Base-by-base conservation (phyloP, 30 jellyfish, hydroid and myxozoan genomes). In the Turritopsis rubra region DNA sequence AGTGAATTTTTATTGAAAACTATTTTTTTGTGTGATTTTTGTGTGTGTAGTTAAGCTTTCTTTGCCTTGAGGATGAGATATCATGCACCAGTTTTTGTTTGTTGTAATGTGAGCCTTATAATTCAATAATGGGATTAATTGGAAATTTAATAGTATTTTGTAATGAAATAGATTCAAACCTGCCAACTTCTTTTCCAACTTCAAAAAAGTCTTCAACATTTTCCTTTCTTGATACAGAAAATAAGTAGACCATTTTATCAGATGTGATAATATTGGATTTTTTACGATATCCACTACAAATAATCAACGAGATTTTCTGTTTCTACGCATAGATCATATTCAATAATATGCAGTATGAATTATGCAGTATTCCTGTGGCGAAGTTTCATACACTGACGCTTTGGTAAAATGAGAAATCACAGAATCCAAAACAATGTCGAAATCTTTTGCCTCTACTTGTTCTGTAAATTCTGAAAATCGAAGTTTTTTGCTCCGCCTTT, bases 171-270 rank as follows among this genome's bases (percentile, higher is more conserved):
- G 9, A n/a, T 68, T 66, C 29, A n/a, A n/a, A 68, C 77, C 77
- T 68, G 16, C 77, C 77, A 19, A 68, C 77, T 27, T 68, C 77
- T 22, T 68, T 23, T 68, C 77, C 77, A 68, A 68, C 30, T 7
- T 68, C 77, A 68, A 68, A 68, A 68, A 7, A 68, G 8, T 68
- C 77, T 68, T 68, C 77, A 17, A 68, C 77, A 1, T 68, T 68
- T 68, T 68, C 77, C 30, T 68, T 68, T n/a, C 77, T 23, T 68
- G 77, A 68, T 68, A 68, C 77, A 68, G 77, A 68, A 27, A 68
- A 68, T n/a, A 68, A 68, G 77, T 68, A 68, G 30, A 68, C 77
- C 77, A 68, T 68, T 16, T 7, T 68, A 41, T 3, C 60, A 41
- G 60, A 41, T 5, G 60, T n/a, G n/a, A n/a, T n/a, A n/a, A 41